These are phyloP conservation scores for Acyrthosiphon pisum DNA, from an alignment of 1,140 invertebrate species.

Conservation along the genomic window DNA sequence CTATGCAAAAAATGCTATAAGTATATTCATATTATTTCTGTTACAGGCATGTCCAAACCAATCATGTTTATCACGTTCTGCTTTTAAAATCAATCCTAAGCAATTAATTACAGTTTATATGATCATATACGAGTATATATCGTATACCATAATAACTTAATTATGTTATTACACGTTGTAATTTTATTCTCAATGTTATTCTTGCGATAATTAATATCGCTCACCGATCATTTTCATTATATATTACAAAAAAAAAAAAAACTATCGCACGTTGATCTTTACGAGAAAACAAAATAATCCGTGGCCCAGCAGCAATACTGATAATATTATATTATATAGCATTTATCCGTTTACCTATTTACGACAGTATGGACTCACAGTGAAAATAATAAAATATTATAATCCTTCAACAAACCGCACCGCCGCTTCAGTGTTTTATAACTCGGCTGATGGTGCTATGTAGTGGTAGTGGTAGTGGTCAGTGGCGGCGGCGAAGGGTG, in stretches of 20 bases:
- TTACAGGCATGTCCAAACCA: neutral
- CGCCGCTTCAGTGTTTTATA: neutral
- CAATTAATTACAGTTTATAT: neutral
- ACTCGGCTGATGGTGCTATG: neutral
- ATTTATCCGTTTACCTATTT: neutral
- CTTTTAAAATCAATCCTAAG: neutral
- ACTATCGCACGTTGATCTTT: neutral
- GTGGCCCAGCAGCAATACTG: neutral
- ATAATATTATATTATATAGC: neutral
- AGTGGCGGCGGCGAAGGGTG: neutral
- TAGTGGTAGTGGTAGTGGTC: neutral
- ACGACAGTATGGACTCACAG: neutral
- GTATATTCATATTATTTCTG: neutral
- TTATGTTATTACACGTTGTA: neutral
- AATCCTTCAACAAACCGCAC: neutral
- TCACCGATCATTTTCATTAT: neutral
- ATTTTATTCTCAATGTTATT: neutral
- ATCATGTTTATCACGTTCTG: neutral
- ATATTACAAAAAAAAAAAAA: neutral
- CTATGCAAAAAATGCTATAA: neutral
- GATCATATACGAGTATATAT: no score
- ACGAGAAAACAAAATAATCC: neutral
- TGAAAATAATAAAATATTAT: neutral
- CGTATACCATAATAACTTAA: neutral
- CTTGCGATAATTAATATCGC: neutral